phyloP scores from a whole-genome alignment of 2,888 invertebrate species.

The Scaptomyza reducta region DNA sequence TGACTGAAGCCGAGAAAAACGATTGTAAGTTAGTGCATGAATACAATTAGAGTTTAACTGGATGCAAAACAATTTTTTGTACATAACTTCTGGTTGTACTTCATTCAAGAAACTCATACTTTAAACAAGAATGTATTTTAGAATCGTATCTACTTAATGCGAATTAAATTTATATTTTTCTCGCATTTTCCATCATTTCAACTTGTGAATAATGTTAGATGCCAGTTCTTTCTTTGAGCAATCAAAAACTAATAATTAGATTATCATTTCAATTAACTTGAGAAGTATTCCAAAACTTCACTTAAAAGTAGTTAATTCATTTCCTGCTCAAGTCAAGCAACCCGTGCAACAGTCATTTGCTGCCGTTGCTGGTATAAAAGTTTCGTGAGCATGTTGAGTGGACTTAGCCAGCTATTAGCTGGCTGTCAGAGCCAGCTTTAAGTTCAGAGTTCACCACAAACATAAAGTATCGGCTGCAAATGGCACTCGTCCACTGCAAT shows the following conservation, averaged over 20 bases:
- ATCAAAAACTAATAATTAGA: background rate
- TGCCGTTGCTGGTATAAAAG: constrained; percentile 23
- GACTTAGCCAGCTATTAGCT: constrained; percentile 52
- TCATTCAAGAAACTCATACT: no score
- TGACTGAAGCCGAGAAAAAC: no score
- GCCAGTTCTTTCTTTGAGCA: background rate
- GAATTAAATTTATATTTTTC: no score
- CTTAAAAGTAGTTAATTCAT: background rate
- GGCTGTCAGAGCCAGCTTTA: constrained; percentile 34
- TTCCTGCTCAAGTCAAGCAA: background rate
- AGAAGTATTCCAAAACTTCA: background rate
- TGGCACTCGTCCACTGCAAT: constrained; percentile 16
- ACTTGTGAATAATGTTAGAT: background rate
- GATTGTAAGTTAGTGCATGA: no score
- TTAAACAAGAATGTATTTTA: no score
- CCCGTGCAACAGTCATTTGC: constrained; percentile 7
- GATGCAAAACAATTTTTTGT: no score
- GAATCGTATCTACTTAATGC: no score
- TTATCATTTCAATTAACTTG: background rate
- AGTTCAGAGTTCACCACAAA: constrained; percentile 6
- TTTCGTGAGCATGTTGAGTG: constrained; percentile 37
- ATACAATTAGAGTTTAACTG: no score
- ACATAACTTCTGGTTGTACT: no score
- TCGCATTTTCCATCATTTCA: no score
- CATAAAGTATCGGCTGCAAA: constrained; percentile 8